Base-by-base conservation (phyloP, 1,140 invertebrate genomes). In the Saccostrea cuccullata region DNA sequence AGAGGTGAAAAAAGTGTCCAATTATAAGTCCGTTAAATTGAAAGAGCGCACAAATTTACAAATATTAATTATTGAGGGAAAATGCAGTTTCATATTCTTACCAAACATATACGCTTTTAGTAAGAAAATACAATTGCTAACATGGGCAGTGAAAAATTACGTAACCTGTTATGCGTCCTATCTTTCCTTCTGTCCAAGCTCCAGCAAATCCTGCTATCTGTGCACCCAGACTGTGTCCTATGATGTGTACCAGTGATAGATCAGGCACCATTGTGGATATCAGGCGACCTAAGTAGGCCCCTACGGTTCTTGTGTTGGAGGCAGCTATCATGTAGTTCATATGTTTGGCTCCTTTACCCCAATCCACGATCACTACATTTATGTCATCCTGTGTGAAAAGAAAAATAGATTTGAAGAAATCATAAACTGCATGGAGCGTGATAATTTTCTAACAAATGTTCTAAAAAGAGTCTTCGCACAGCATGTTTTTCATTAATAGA, bases 341-440 rank as follows among this genome's bases (percentile, higher is more conserved):
- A 0, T 96, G 96, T 6, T 98, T 98, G 47, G 83, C 67, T 0
- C 98, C 98, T 55, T 97, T 97, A 90, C 97, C 97, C 98, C 98
- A 99, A 93, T 99, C 98, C 9, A 99, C 98, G 92, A 98, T 98
- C 64, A 99, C 97, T 0, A 98, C 97, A 93, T 98, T 98, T 89
- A 97, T 87, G 26, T 89, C 89, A 20, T 86, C 89, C 92, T 92
- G 26, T 55, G 82, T 85, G 47, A 73, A 60, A 84, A 83, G 13
- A 26, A 67, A 1, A 12, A 36, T 9, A 73, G 9, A 47, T 47
- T 47, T 47, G 5, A 47, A 47, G 30, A 36, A 36, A 36, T 1
- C 30, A 47, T 9, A 47, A 47, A 47, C 47, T 8, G 47, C 47
- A 47, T 47, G 47, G 47, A 9, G 6, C 47, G 47, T 47, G 47